These are phyloP conservation scores for Dyspetes luteomarginatus DNA, from an alignment of 2,888 invertebrate genomes.

Conservation along the genomic window DNA sequence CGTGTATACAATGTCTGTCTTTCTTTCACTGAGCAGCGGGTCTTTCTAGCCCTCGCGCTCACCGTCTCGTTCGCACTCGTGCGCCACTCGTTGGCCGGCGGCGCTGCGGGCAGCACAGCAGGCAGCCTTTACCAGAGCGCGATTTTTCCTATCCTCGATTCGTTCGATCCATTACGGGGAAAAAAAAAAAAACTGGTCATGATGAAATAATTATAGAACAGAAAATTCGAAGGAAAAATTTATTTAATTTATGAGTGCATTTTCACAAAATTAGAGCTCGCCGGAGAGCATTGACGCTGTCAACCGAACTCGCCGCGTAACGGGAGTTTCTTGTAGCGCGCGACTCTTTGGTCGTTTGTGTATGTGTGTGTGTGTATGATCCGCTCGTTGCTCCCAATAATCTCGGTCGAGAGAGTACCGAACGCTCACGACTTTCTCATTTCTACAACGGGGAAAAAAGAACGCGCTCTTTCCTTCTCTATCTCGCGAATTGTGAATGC, in stretches of 20 bases:
- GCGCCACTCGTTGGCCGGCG: constrained; percentile 36
- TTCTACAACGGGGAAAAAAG: constrained; percentile 68
- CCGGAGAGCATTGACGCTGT: neutral
- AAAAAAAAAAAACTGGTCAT: neutral
- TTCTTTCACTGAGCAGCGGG: constrained; percentile 20
- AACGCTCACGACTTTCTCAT: constrained; percentile 77
- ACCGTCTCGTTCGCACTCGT: constrained; percentile 50
- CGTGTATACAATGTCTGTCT: constrained; percentile 21
- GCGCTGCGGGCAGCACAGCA: constrained; percentile 30
- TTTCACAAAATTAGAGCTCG: neutral
- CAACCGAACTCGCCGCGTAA: constrained; percentile 6
- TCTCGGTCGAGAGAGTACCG: constrained; percentile 49
- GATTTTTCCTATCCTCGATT: constrained; percentile 40
- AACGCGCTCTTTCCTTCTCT: constrained; percentile 11
- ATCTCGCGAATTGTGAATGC: neutral
- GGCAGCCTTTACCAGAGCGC: constrained; percentile 33
- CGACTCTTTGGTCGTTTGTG: neutral
- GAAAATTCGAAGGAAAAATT: neutral
- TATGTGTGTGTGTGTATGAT: neutral
- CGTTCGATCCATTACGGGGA: neutral
- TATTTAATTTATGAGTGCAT: neutral
- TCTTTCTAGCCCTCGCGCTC: constrained; percentile 16
- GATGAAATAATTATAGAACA: neutral
- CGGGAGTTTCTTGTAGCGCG: constrained; percentile 20
- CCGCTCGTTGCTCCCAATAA: constrained; percentile 45